Base-by-base conservation (phyloP, 1,140 invertebrate species). In the Muscidifurax raptorellus region DNA sequence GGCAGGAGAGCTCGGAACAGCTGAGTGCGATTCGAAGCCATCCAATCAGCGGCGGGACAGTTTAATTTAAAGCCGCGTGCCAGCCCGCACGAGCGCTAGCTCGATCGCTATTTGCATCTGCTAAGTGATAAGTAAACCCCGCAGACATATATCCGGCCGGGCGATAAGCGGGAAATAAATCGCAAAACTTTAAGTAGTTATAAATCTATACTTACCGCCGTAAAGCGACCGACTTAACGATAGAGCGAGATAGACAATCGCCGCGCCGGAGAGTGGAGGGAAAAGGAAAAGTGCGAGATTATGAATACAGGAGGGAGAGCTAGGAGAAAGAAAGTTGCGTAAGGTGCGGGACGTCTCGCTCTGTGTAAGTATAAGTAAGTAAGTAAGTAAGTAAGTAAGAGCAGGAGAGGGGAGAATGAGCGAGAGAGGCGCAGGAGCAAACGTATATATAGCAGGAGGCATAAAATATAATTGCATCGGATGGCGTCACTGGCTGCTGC, bases 381-480 rank as follows among this genome's bases (percentile, higher is more conserved):
- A 22, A 0, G 71, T n/a, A n/a, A 36, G 71, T 74, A 36, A 32
- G 67, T 28, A 36, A n/a, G 69, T 30, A 22, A 0, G 71, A 36
- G 75, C 27, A 15, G 78, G 69, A 59, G 67, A 64, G n/a, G 67
- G 64, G 78, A 36, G 64, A 86, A 79, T 32, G 59, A 25, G 79
- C 9, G 47, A 52, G 64, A 28, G 47, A 44, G 44, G 78, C 76
- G 6, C 71, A 66, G 75, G 36, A 87, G 89, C 87, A 90, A 91
- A 90, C 89, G 89, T 90, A 90, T 40, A 40, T 90, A 90, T 40
- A 40, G 88, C 88, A 87, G 89, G 89, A 90, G 90, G 88, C 91
- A 93, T 92, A 92, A 93, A 93, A 92, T 93, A 93, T 92, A 93
- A 93, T 93, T 93, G 91, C 92, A 92, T 93, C 90, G 90, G 90